phyloP scores from a whole-genome alignment of 2,888 invertebrate species.

The Ditula angustiorana region DNA sequence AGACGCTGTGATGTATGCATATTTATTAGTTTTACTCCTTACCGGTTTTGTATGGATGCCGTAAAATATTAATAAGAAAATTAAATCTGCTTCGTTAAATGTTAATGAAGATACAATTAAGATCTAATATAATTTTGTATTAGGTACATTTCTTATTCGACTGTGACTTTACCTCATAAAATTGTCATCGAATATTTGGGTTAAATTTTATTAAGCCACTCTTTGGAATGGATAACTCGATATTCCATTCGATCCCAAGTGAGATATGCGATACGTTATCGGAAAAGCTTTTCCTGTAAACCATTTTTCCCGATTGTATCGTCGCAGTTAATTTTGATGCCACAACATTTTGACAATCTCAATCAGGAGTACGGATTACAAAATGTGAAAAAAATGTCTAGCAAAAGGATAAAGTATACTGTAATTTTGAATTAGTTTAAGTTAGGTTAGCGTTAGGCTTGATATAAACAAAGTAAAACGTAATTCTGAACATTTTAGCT shows the following conservation, averaged over 20 bases:
- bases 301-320: slow-evolving; percentile 11
- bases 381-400: slow-evolving; percentile 3
- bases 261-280: slow-evolving; percentile 22
- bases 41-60: neutral
- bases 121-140: neutral
- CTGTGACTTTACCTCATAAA: neutral
- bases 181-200: neutral
- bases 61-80: neutral
- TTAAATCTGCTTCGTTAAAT: neutral
- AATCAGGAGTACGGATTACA: neutral
- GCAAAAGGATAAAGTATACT: neutral
- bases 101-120: neutral
- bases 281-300: slow-evolving; percentile 17
- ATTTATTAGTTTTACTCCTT: no score
- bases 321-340: slow-evolving; percentile 15
- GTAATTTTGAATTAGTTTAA: neutral
- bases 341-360: neutral
- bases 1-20: no score
- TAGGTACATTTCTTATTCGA: neutral
- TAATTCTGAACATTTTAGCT: neutral
- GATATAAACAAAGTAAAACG: neutral
- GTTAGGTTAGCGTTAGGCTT: neutral
- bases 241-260: slow-evolving; percentile 14
- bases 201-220: slow-evolving; percentile 24
- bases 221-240: slow-evolving; percentile 29